Evolutionary conservation across 1,140 invertebrate genomes (phyloP).

Genomic region (Oedothorax gibbosus): DNA sequence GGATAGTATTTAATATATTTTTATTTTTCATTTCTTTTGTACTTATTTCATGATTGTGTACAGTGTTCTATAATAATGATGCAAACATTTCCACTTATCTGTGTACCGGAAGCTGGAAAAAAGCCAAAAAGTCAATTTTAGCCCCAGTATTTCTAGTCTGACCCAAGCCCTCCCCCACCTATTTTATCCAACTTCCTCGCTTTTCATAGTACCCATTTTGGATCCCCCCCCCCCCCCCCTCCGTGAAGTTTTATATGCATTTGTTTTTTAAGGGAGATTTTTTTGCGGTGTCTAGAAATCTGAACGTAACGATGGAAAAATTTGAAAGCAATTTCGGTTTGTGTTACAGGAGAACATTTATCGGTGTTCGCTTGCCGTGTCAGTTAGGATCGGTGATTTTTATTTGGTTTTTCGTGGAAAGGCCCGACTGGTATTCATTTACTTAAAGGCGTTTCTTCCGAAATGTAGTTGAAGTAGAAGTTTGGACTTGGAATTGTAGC

Average conservation of each 20-base stretch:
- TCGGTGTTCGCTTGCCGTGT: neutral
- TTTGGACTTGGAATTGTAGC: slow-evolving; percentile 13
- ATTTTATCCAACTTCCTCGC: slow-evolving; percentile 9
- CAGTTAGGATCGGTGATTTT: neutral
- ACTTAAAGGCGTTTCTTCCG: slow-evolving; percentile 25
- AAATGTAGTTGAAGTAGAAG: neutral
- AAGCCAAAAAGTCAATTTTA: slow-evolving; percentile 53
- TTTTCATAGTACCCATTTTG: slow-evolving; percentile 26
- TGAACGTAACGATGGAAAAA: slow-evolving; percentile 33
- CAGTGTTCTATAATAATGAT: slow-evolving; percentile 42
- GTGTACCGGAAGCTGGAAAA: slow-evolving; percentile 17
- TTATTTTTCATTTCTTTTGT: slow-evolving; percentile 4
- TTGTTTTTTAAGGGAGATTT: slow-evolving; percentile 13
- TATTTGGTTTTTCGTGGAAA: neutral
- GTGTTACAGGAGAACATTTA: slow-evolving; percentile 11
- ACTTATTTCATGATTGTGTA: slow-evolving; percentile 11
- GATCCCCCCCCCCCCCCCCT: neutral
- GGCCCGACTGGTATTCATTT: slow-evolving; percentile 27
- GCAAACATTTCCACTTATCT: slow-evolving; percentile 42
- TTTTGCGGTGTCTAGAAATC: slow-evolving; percentile 31
- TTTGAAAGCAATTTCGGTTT: slow-evolving; percentile 48
- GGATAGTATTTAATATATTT: slow-evolving; percentile 38
- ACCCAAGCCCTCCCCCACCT: neutral
- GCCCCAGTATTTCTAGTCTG: slow-evolving; percentile 8
- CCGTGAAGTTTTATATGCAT: neutral